These are phyloP conservation scores for Dicyrtomina minuta DNA, from an alignment of 2,888 invertebrate genomes.

Conservation along the genomic window DNA sequence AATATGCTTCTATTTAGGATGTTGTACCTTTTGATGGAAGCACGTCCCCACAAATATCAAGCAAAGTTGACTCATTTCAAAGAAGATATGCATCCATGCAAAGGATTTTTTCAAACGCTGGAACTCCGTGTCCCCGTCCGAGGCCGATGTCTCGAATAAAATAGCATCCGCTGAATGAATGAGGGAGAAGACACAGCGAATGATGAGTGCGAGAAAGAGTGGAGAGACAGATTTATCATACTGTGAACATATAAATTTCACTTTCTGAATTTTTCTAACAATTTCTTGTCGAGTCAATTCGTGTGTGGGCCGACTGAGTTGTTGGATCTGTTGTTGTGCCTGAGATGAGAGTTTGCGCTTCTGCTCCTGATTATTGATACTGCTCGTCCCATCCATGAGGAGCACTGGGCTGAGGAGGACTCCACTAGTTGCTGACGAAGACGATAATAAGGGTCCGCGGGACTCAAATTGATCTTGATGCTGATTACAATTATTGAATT, in stretches of 20 bases:
- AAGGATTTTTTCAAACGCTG: not conserved
- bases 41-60: slow-evolving; percentile 12
- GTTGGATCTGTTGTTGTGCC: not conserved
- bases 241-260: not conserved
- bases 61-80: slow-evolving; percentile 9
- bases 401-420: not conserved
- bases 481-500: too few relatives aligned
- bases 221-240: not conserved
- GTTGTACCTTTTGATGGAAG: slow-evolving; percentile 17
- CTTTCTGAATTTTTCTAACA: not conserved
- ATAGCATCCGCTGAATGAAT: slow-evolving; percentile 25
- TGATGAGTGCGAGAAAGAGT: not conserved
- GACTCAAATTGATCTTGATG: too few relatives aligned
- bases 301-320: not conserved
- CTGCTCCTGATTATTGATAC: not conserved
- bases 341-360: not conserved
- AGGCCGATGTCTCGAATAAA: not conserved
- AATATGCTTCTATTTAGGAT: not conserved
- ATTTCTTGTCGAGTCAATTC: slow-evolving; percentile 10
- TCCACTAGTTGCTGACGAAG: too few relatives aligned
- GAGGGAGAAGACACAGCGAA: slow-evolving; percentile 14
- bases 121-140: not conserved
- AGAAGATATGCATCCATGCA: slow-evolving; percentile 13
- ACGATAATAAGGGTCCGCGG: too few relatives aligned
- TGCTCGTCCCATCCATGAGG: not conserved